Evolutionary conservation across 2,888 invertebrate species (phyloP), one percentile per base, ranked within the genome.

Genomic region (Pycnomerus fuliginosus): DNA sequence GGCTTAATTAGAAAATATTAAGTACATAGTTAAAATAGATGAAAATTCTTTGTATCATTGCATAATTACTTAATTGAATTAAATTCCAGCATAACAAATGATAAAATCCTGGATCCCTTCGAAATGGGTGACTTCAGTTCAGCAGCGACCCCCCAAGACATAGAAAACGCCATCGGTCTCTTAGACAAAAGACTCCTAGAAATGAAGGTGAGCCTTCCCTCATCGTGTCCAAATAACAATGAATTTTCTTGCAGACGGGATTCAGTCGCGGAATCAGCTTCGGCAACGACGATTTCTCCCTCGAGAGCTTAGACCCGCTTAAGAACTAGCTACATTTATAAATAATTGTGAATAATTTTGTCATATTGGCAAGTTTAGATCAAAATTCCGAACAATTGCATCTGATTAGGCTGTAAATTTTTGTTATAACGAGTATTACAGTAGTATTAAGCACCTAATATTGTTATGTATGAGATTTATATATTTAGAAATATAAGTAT

Each of bases 231-330:
- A 42, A 36, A 15, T 20, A 20, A 20, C 20, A 20, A 25, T 10
- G 10, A 25, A 10, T 46, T 56, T 57, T 55, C 69, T 79, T 74
- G 33, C 77, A 94, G 93, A 91, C 87, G 75, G 91, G 91, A 56
- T 91, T 92, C 74, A 90, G 87, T 73, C 80, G 88, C 73, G 91
- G 91, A 56, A 79, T 91, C 65, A 81, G 87, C 52, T 88, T 92
- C 74, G 90, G 90, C 63, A 88, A 90, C 68, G 94, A 94, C 72
- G 94, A 95, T 76, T 96, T 96, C 76, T 90, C 90, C 58, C 76
- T 95, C 73, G 94, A 93, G 70, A 92, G 91, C 74, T 80, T 95
- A 71, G 95, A 95, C 78, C 95, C 95, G 47, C 76, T 95, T 62
- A 90, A 90, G 69, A 80, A 81, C 72, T 81, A 72, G 76, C 37